Percentiles rank a stretch among this genome's conserved stretches.
Conservation (phyloP, 2,113 vertebrate species). For the Ceuthmochares aereus region DNA sequence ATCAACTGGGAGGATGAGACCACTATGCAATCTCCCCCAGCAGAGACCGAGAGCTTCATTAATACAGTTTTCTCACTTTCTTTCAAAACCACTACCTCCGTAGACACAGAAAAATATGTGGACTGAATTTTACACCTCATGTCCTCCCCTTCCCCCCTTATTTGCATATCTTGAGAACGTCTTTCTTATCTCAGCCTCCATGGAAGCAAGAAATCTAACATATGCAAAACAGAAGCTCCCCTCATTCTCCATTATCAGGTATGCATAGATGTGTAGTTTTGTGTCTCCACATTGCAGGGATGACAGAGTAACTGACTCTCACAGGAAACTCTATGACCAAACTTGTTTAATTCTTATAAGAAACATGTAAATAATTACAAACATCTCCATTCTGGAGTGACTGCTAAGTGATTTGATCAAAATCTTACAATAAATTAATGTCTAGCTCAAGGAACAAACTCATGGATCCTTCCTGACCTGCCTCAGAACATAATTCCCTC, state of each 20-base stretch:
- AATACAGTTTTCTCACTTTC: not conserved
- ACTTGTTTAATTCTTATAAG: not conserved
- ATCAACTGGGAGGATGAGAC: not conserved
- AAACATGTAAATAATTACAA: not conserved
- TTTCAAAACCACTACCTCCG: not conserved
- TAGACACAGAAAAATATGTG: rapidly evolving
- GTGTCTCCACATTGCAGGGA: not conserved
- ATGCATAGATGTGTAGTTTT: not conserved
- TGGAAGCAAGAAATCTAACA: not conserved
- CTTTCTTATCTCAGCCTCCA: not conserved
- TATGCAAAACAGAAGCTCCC: not conserved
- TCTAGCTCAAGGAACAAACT: not conserved
- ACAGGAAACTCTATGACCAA: not conserved
- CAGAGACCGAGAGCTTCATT: not conserved
- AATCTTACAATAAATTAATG: not conserved
- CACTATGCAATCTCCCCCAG: not conserved
- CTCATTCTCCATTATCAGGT: not conserved
- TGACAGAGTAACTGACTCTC: not conserved
- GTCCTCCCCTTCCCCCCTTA: not conserved
- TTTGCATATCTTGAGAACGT: not conserved
- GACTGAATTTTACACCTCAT: not conserved
- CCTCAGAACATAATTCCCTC: not conserved
- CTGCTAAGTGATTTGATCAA: not conserved
- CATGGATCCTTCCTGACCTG: not conserved
- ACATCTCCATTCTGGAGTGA: not conserved